phyloP scores from a whole-genome alignment of 2,113 vertebrate genomes.

The Corythornis madagascariensis region DNA sequence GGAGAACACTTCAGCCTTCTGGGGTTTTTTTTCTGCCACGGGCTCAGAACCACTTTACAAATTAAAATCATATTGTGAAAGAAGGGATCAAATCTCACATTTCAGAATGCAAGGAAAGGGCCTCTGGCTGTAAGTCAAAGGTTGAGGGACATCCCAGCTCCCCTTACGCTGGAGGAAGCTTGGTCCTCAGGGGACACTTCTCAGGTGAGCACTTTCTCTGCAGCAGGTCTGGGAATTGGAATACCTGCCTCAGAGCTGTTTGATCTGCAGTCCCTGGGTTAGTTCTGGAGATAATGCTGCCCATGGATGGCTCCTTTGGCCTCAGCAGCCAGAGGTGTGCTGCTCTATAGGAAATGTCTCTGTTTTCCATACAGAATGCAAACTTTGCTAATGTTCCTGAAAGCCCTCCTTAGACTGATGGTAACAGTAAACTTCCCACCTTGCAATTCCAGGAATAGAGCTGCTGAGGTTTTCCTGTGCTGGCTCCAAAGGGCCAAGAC shows the following conservation, averaged over 20 bases:
- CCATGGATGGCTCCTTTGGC: not conserved
- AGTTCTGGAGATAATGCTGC: not conserved
- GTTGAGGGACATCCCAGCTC: not conserved
- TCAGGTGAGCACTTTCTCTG: not conserved
- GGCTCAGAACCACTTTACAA: not conserved
- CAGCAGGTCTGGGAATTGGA: not conserved
- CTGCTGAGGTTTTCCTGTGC: constrained; percentile 74
- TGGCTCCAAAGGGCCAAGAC: constrained; percentile 73
- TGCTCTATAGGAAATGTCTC: not conserved
- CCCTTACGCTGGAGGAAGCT: not conserved
- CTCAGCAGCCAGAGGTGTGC: not conserved
- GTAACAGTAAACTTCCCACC: constrained; percentile 65
- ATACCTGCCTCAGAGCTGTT: not conserved
- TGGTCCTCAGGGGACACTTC: not conserved
- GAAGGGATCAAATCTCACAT: not conserved
- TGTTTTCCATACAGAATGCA: not conserved
- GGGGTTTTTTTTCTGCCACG: not conserved
- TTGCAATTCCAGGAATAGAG: constrained; percentile 82
- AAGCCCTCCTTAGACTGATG: constrained; percentile 52
- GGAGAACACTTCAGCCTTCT: not conserved
- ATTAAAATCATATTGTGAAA: not conserved
- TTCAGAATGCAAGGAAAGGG: not conserved
- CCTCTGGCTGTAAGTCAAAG: not conserved
- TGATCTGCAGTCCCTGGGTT: not conserved
- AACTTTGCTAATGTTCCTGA: constrained; percentile 12